These are phyloP conservation scores for Macrosoma leucophasiata DNA, from an alignment of 2,888 invertebrate species.

Conservation along the genomic window DNA sequence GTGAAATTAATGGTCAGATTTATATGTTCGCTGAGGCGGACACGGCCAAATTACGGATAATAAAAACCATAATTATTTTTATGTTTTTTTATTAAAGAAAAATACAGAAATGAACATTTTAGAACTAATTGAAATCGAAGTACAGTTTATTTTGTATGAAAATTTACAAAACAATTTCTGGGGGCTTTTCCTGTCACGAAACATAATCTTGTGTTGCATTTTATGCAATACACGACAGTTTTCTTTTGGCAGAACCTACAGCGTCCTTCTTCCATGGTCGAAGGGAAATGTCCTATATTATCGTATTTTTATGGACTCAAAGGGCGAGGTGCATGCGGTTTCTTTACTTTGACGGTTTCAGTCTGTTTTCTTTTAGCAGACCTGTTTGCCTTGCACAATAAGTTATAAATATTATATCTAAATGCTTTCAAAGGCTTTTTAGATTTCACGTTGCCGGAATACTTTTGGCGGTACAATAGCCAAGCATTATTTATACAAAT, in stretches of 20 bases:
- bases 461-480: conserved; percentile 18
- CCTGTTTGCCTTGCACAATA: conserved; percentile 16
- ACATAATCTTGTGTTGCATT: conserved; percentile 17
- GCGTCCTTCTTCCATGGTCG: conserved; percentile 17
- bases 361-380: conserved; percentile 13
- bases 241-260: conserved; percentile 19
- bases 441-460: conserved; percentile 14
- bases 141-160: conserved; percentile 19
- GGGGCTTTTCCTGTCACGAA: conserved; percentile 17
- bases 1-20: conserved; percentile 1
- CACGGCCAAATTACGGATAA: conserved; percentile 1
- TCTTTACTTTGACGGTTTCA: conserved; percentile 17
- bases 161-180: conserved; percentile 16
- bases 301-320: conserved; percentile 20
- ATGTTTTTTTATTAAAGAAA: conserved; percentile 1
- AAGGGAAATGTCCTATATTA: conserved; percentile 19
- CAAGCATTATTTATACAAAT: conserved; percentile 25
- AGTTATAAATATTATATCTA: conserved; percentile 16
- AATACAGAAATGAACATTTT: no score
- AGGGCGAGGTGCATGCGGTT: conserved; percentile 15
- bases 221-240: conserved; percentile 18
- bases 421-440: conserved; percentile 17
- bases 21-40: background rate
- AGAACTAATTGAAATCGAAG: no score
- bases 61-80: conserved; percentile 2